Conservation (phyloP, 2,113 vertebrate species). For the Pleuronectes platessa region DNA sequence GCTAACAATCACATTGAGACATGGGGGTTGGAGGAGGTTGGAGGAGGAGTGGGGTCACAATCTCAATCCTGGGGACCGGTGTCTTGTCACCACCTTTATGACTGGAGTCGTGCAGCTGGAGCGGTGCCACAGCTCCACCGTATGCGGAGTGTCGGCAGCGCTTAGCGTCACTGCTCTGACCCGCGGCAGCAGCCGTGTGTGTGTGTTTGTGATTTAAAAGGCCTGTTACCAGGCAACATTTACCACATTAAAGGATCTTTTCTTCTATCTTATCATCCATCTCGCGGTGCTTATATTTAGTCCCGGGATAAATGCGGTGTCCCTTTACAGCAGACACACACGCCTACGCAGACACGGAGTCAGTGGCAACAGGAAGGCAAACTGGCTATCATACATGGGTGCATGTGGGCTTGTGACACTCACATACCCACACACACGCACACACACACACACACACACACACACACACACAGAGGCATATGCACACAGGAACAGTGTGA, state of each 20-base stretch:
- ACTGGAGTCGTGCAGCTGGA: constrained; percentile 11
- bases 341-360: constrained; percentile 40
- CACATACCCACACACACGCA: constrained; percentile 26
- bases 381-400: constrained; percentile 35
- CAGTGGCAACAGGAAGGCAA: constrained; percentile 46
- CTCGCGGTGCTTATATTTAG: constrained; percentile 59
- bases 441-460: constrained; percentile 29
- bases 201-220: constrained; percentile 41
- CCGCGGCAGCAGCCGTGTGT: constrained; percentile 19
- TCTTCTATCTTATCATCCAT: constrained; percentile 48
- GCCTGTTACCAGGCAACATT: constrained; percentile 74
- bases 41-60: constrained; percentile 27
- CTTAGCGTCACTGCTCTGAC: constrained; percentile 35
- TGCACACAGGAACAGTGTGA: constrained; percentile 59
- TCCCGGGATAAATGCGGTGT: constrained; percentile 49
- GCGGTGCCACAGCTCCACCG: neutral
- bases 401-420: constrained; percentile 31
- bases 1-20: constrained; percentile 68
- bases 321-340: constrained; percentile 60
- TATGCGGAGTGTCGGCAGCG: constrained; percentile 49
- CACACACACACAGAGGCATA: constrained; percentile 15
- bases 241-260: constrained; percentile 46
- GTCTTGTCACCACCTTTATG: constrained; percentile 44
- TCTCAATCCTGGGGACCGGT: constrained; percentile 38
- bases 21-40: neutral